Conservation (phyloP, 2,797 vertebrate genomes). For the Melanotaenia parkinsoni region DNA sequence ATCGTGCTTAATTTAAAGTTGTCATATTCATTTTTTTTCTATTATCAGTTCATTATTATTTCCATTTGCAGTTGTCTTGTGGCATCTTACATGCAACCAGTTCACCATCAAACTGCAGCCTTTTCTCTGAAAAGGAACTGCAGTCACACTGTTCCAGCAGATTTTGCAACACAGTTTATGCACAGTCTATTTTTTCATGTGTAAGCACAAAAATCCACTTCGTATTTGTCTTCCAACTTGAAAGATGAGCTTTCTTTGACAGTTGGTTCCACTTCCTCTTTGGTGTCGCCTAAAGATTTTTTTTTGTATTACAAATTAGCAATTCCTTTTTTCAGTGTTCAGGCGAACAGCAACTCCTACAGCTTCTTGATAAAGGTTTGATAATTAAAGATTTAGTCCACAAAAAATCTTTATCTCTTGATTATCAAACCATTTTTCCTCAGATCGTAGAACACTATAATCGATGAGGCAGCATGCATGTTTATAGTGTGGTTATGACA, state of each 20-base stretch:
- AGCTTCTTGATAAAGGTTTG: not conserved
- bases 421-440: not conserved
- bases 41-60: not conserved
- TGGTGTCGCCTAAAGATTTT: not conserved
- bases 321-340: conserved; percentile 17
- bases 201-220: not conserved
- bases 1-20: not conserved
- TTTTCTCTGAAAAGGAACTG: conserved; percentile 11
- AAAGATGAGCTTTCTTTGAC: conserved; percentile 8
- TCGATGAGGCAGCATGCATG: not conserved
- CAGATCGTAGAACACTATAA: not conserved
- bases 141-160: not conserved
- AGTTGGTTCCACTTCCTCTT: conserved; percentile 48
- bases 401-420: not conserved
- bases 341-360: not conserved
- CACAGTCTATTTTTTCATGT: not conserved
- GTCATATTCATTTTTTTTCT: not conserved
- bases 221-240: not conserved
- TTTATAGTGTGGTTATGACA: not conserved
- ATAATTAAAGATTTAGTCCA: not conserved
- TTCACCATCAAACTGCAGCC: not conserved
- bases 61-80: not conserved
- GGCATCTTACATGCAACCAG: not conserved
- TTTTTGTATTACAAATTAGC: conserved; percentile 18
- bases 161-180: not conserved